phyloP scores from a whole-genome alignment of 2,888 invertebrate species.

The Halocaridina rubra region DNA sequence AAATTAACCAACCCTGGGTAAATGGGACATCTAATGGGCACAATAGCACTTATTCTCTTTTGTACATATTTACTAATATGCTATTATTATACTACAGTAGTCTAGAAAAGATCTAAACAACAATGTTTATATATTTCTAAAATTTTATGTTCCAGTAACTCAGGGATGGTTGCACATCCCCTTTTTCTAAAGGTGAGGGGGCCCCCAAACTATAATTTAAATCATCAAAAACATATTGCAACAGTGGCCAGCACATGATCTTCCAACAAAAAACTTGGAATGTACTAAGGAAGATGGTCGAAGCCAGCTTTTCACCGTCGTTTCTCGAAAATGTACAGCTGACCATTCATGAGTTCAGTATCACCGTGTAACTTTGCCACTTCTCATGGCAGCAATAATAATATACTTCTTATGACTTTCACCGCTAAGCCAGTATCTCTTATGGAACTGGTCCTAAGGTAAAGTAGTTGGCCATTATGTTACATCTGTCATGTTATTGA shows the following conservation, averaged over 20 bases:
- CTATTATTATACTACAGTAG: conserved; percentile 44
- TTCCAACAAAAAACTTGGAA: conserved; percentile 58
- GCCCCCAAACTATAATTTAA: conserved; percentile 30
- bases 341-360: too few relatives aligned
- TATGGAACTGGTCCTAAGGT: too few relatives aligned
- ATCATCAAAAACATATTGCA: conserved; percentile 47
- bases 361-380: too few relatives aligned
- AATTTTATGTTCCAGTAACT: conserved; percentile 44
- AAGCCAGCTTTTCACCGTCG: conserved; percentile 25
- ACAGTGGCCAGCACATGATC: conserved; percentile 55
- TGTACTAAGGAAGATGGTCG: conserved; percentile 50
- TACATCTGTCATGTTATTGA: too few relatives aligned
- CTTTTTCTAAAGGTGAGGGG: conserved; percentile 35
- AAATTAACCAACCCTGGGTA: conserved; percentile 32
- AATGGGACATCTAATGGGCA: conserved; percentile 38
- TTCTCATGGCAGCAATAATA: too few relatives aligned
- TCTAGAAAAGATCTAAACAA: conserved; percentile 52
- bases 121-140: conserved; percentile 34
- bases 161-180: conserved; percentile 37
- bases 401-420: too few relatives aligned
- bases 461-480: too few relatives aligned
- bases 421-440: too few relatives aligned
- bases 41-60: conserved; percentile 37
- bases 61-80: conserved; percentile 51
- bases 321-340: background rate